phyloP scores from a whole-genome alignment of 2,888 invertebrate species.

The Steinernema carpocapsae region DNA sequence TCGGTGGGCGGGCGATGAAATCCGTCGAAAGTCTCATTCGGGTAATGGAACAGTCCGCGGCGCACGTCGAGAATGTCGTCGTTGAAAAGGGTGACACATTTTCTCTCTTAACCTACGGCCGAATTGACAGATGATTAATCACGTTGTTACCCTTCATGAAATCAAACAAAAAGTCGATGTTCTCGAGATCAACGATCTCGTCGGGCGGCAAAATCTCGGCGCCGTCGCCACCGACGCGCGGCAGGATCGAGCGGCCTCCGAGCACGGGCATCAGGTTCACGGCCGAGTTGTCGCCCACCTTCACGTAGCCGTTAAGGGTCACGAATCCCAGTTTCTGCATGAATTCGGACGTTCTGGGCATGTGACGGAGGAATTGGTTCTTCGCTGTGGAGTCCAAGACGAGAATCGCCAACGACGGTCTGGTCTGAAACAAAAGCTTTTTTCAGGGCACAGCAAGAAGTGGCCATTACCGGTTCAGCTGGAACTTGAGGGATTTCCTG shows the following conservation, averaged over 20 bases:
- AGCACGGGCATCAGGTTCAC: constrained; percentile 83
- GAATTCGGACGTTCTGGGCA: constrained; percentile 72
- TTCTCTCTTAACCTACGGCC: constrained; percentile 37
- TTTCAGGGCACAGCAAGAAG: neutral
- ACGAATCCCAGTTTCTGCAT: constrained; percentile 77
- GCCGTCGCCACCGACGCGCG: constrained; percentile 46
- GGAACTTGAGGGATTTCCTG: constrained; percentile 1
- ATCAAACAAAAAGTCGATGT: constrained; percentile 59
- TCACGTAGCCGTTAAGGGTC: constrained; percentile 86
- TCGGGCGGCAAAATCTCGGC: constrained; percentile 49
- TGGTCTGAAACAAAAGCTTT: constrained; percentile 10
- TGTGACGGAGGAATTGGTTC: constrained; percentile 60
- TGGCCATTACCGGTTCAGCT: constrained; percentile 7
- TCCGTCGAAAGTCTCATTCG: constrained; percentile 57
- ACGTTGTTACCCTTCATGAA: constrained; percentile 54
- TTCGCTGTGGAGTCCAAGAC: constrained; percentile 53
- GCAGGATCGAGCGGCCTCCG: constrained; percentile 40
- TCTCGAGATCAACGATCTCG: constrained; percentile 50
- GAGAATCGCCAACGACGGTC: constrained; percentile 40
- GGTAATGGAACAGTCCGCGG: constrained; percentile 60
- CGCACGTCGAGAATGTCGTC: constrained; percentile 54
- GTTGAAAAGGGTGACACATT: constrained; percentile 58
- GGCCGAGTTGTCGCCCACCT: constrained; percentile 91
- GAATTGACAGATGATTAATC: constrained; percentile 14
- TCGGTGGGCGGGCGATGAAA: constrained; percentile 69